Conservation (phyloP, 2,113 vertebrate genomes). For the Dromas ardeola region DNA sequence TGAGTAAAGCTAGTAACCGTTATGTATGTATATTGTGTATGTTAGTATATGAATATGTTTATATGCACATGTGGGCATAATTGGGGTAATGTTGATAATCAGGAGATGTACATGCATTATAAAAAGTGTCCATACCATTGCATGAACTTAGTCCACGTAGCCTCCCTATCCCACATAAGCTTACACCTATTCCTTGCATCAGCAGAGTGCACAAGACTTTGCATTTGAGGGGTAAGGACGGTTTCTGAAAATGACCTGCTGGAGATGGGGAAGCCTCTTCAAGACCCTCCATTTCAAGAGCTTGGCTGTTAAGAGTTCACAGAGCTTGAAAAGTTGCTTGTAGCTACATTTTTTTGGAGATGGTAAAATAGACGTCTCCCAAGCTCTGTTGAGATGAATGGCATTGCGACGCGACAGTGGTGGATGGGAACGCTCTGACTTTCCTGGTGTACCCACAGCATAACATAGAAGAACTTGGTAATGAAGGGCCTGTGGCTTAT, state of each 20-base stretch:
- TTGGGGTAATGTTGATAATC: background rate
- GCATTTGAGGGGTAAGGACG: background rate
- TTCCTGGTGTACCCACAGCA: background rate
- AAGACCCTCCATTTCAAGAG: background rate
- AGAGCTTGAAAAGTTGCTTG: background rate
- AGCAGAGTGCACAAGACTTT: fast-evolving
- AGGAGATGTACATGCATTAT: too few relatives aligned
- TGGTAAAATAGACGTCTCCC: background rate
- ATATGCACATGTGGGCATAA: background rate
- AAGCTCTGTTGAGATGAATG: background rate
- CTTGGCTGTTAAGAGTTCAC: background rate
- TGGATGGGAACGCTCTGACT: background rate
- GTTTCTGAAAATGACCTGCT: background rate
- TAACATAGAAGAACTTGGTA: background rate
- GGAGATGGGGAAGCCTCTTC: background rate
- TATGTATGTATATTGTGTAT: background rate
- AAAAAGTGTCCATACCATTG: background rate
- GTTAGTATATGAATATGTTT: background rate
- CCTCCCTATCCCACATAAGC: fast-evolving
- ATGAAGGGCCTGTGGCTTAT: background rate
- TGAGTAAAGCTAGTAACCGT: background rate
- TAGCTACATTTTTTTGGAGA: background rate
- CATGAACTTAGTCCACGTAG: background rate
- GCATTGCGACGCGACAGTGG: background rate
- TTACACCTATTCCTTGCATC: background rate